These are phyloP conservation scores for Marmota monax DNA, from an alignment of 2,113 vertebrate genomes.

Conservation along the genomic window DNA sequence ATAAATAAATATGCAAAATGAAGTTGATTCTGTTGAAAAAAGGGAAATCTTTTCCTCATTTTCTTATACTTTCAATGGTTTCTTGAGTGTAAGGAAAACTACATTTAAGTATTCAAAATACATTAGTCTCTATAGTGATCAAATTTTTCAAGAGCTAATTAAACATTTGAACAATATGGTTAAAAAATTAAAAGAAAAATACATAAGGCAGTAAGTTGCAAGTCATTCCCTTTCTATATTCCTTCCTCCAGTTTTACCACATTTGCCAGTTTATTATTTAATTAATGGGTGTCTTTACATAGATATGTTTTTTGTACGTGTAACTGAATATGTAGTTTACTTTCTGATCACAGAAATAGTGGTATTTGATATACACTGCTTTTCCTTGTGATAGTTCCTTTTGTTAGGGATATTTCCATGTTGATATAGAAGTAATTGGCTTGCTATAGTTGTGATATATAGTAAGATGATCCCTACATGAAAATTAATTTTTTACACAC, in stretches of 20 bases:
- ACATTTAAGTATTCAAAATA: constrained; percentile 40
- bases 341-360: background rate
- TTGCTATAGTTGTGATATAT: background rate
- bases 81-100: background rate
- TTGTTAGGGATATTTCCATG: background rate
- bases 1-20: constrained; percentile 15
- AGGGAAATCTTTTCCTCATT: background rate
- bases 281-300: background rate
- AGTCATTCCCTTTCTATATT: background rate
- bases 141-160: background rate
- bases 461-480: background rate
- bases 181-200: constrained; percentile 43
- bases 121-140: background rate
- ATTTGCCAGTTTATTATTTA: background rate
- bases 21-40: background rate
- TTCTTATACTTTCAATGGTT: constrained; percentile 7
- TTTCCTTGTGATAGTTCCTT: background rate
- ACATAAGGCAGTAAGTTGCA: background rate
- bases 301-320: background rate
- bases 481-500: background rate
- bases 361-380: background rate
- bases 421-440: background rate
- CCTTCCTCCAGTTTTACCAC: background rate
- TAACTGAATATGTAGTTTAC: background rate
- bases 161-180: background rate